These are phyloP conservation scores for Synanthedon formicaeformis DNA, from an alignment of 2,888 invertebrate genomes.

Conservation along the genomic window DNA sequence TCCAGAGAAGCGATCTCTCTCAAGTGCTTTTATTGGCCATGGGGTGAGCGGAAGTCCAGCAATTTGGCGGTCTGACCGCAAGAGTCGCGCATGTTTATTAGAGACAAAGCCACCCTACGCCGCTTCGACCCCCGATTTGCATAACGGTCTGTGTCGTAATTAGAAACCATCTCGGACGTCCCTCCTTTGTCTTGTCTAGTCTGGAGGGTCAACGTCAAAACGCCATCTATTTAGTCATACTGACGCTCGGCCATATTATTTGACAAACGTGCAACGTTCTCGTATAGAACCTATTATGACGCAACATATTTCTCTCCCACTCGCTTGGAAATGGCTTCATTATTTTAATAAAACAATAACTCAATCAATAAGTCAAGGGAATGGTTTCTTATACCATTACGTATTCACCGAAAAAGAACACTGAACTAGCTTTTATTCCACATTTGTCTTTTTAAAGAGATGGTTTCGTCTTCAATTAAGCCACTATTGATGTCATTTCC, in stretches of 20 bases:
- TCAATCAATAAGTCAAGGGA: no score
- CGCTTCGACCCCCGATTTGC: conserved; percentile 51
- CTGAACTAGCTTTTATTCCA: no score
- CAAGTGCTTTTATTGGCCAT: conserved; percentile 47
- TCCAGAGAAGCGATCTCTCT: conserved; percentile 39
- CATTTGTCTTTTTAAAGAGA: no score
- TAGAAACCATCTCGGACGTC: conserved; percentile 66
- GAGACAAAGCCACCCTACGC: conserved; percentile 43
- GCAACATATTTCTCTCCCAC: no score
- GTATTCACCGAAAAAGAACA: no score
- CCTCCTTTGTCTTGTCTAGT: conserved; percentile 60
- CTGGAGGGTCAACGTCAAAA: conserved; percentile 45
- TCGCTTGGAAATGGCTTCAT: no score
- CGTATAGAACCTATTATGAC: no score
- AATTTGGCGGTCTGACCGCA: conserved; percentile 63
- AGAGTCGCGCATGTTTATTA: conserved; percentile 66
- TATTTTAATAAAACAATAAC: no score
- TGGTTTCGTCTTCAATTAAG: no score
- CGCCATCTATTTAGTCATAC: conserved; percentile 54
- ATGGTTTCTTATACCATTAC: no score
- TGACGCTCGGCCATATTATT: conserved; percentile 41
- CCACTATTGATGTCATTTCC: no score
- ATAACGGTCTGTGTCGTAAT: conserved; percentile 68
- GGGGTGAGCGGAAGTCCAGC: conserved; percentile 37
- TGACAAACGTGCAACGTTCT: conserved; percentile 1